A percentile compares a stretch with the other conserved stretches of the same genome.
Evolutionary conservation across 1,140 invertebrate genomes (phyloP).

Genomic region (Babylonia areolata): DNA sequence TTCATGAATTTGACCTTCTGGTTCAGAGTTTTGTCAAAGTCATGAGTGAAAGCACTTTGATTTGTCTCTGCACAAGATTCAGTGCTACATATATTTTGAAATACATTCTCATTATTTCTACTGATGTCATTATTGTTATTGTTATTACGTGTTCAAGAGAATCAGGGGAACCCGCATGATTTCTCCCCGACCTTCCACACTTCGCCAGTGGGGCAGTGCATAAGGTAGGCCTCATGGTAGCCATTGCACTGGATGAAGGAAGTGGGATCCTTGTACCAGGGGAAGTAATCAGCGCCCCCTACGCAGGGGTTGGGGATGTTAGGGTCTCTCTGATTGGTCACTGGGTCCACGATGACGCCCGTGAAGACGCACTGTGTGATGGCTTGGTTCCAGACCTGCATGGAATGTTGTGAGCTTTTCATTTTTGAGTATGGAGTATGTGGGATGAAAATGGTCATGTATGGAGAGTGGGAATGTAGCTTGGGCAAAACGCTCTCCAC

Average conservation of each 20-base stretch:
- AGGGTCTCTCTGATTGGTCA: constrained; percentile 17
- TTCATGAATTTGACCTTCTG: too few relatives aligned
- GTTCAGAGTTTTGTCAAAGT: too few relatives aligned
- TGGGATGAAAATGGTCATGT: background rate
- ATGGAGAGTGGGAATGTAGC: too few relatives aligned
- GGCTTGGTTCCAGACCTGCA: constrained; percentile 20
- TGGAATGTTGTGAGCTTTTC: background rate
- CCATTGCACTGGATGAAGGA: constrained; percentile 52
- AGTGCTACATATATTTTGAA: too few relatives aligned
- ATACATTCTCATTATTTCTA: too few relatives aligned
- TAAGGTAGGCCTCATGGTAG: constrained; percentile 43
- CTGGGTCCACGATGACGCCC: constrained; percentile 25
- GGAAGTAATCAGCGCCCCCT: constrained; percentile 43
- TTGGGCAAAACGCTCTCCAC: too few relatives aligned
- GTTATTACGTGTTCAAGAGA: too few relatives aligned
- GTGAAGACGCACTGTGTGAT: background rate
- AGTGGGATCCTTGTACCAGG: constrained; percentile 23
- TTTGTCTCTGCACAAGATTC: too few relatives aligned
- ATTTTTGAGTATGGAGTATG: too few relatives aligned
- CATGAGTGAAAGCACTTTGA: too few relatives aligned
- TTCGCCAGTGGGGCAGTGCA: constrained; percentile 30
- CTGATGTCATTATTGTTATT: too few relatives aligned
- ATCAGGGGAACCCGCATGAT: constrained; percentile 29
- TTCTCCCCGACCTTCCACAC: constrained; percentile 45
- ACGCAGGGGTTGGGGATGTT: constrained; percentile 45